Percentiles rank a stretch among this genome's conserved stretches.
Conservation (phyloP, 37 sponge, comb jelly and placozoan genomes). For the Chondrilla cf. caribensis region DNA sequence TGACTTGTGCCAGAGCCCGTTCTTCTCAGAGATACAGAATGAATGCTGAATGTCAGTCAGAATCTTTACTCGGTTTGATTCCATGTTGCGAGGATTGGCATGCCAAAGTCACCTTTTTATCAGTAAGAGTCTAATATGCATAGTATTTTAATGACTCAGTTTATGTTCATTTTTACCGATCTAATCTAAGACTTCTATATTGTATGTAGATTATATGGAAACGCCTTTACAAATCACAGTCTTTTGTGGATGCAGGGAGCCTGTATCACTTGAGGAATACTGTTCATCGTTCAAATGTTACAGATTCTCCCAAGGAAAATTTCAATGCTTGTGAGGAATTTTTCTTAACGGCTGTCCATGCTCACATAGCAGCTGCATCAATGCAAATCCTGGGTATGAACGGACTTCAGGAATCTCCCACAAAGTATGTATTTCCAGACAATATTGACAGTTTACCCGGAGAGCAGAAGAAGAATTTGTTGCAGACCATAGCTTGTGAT, state of each 20-base stretch:
- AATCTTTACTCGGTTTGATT: neutral
- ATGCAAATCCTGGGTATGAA: neutral
- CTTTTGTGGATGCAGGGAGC: neutral
- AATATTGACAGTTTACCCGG: neutral
- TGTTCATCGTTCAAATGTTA: neutral
- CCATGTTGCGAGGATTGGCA: neutral
- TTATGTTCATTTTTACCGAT: too few relatives aligned
- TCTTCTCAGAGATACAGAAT: neutral
- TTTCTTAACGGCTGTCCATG: neutral
- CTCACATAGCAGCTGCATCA: neutral
- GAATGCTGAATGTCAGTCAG: neutral
- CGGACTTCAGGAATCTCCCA: neutral
- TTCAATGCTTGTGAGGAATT: slow-evolving; percentile 2
- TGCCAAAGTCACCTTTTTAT: neutral
- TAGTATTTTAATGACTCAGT: too few relatives aligned
- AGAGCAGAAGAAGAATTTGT: neutral
- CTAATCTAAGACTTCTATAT: too few relatives aligned
- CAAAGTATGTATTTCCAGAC: neutral
- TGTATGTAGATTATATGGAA: slow-evolving; percentile 4
- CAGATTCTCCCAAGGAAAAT: neutral
- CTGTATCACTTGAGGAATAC: neutral
- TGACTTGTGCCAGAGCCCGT: neutral
- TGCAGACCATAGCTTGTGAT: neutral
- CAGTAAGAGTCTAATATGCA: neutral
- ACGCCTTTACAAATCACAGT: neutral